Evolutionary conservation across 2,113 vertebrate species (phyloP).

Genomic region (Amphiprion ocellaris): DNA sequence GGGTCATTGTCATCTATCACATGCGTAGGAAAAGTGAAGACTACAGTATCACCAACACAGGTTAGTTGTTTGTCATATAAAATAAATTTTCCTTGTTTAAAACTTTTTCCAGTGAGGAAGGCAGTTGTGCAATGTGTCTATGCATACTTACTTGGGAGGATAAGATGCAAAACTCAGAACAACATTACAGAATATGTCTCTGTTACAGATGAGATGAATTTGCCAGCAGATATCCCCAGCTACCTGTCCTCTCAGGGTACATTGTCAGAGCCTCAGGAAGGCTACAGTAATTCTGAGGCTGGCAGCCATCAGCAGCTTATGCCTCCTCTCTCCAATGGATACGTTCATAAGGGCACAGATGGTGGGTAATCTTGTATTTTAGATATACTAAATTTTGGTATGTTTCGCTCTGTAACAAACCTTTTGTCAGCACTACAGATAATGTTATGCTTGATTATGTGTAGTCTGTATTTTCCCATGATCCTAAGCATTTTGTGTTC

Average conservation of each 20-base stretch:
- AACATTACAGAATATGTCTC: conserved; percentile 6
- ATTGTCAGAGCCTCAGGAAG: conserved; percentile 95
- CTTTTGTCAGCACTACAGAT: not conserved
- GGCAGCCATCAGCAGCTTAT: conserved; percentile 98
- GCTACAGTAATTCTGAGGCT: conserved; percentile 95
- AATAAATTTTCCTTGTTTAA: not conserved
- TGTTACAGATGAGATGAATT: conserved; percentile 93
- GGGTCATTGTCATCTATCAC: conserved; percentile 99
- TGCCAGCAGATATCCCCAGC: conserved; percentile 97
- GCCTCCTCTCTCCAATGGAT: conserved; percentile 89
- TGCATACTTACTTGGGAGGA: not conserved
- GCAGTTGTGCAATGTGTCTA: not conserved
- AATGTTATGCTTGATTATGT: not conserved
- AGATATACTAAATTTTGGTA: not conserved
- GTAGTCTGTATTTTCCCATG: too few relatives aligned
- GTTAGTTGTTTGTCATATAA: conserved; percentile 78
- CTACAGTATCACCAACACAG: conserved; percentile 98
- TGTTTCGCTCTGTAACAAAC: not conserved
- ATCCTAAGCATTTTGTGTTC: not conserved
- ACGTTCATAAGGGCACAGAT: conserved; percentile 90
- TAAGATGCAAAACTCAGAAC: not conserved
- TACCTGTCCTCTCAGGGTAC: conserved; percentile 98
- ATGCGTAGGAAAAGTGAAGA: conserved; percentile 94
- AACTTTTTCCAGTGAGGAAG: not conserved
- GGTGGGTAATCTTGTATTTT: conserved; percentile 76